Evolutionary conservation across 2,888 invertebrate species (phyloP), one percentile per base, ranked within the genome.

Genomic region (Stenchaetothrips biformis): DNA sequence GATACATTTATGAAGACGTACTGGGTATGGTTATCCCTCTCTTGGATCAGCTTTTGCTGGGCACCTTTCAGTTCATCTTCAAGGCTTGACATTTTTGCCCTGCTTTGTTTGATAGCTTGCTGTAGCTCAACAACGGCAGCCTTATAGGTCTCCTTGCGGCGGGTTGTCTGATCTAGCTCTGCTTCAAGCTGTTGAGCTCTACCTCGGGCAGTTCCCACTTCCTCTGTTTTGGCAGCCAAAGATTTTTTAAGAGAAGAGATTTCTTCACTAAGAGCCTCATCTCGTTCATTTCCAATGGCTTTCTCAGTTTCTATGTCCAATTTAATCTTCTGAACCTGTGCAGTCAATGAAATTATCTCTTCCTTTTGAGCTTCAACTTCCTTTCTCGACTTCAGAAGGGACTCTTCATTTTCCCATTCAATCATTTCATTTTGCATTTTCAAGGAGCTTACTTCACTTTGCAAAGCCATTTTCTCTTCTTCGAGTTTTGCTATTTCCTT

Each of bases 391-490:
- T 82, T 79, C 27, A 48, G 13, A 7, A 80, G 37, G 7, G 37
- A 80, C 78, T 77, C 78, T 48, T 77, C 53, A 49, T 78, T 80
- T 48, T 80, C 80, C 21, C 78, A 77, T 18, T 80, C 53, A 48
- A 80, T 77, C 53, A 49, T 80, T 27, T 48, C 59, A 11, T 78
- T 49, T 77, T 80, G 77, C 37, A 53, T 77, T 47, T 80, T 80
- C 25, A 77, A 49, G 7, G 47, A 37, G 27, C 78, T 78, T 47
- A 53, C 49, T 49, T 80, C 80, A 53, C 78, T 78, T 25, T 77
- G 77, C 27, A 80, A n/a, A 49, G 82, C 81, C n/a, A 82, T 78
- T 48, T 83, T 83, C 67, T 83, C 82, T 37, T 83, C 83, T 79
- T 82, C 82, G 48, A 79, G 80, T 21, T 79, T 78, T 67, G 74